Base-by-base conservation (phyloP, 2,888 invertebrate species). In the Agrilus mali region DNA sequence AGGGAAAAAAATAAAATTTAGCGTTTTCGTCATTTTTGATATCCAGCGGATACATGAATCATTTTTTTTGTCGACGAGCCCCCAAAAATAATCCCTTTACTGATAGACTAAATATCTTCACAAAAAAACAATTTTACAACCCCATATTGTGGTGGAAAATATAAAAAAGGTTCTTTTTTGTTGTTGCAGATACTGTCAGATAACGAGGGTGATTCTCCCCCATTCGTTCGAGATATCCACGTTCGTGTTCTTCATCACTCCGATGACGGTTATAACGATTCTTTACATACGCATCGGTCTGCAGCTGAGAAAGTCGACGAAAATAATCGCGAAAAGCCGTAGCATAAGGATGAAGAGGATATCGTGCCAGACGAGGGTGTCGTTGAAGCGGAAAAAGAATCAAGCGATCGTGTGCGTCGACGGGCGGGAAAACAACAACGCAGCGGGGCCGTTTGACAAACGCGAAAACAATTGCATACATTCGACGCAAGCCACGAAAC, bases 261-360 rank as follows among this genome's bases (percentile, higher is more conserved):
- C 78, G 1, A 74, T 78, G 73, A 67, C 70, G 5, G 59, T 78
- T 40, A 75, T 78, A 45, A 71, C 71, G 7, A 68, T 73, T 5
- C 61, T 78, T 22, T 78, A 78, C 57, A 59, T 68, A 39, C 56
- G 68, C 42, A 70, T 70, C 45, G 70, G 67, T 13, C 53, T 69
- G 12, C 67, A 67, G 47, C 54, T 70, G 37, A 60, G 66, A 41
- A 56, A 58, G 44, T 66, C 67, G 2, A 64, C 62, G 12, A 53
- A 53, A 27, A 53, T 53, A 45, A 59, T 52, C 17, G 60, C 54
- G 35, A 56, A 55, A 33, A 61, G 61, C 3, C 62, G 60, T 40
- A 67, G 65, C 48, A 63, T 67, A 4, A 58, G 59, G 38, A 45
- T 67, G 46, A 67, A 61, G 45, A 60, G 62, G 36, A 50, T 60